Base-by-base conservation (phyloP, 2,113 vertebrate genomes). In the Dermatemys mawii region DNA sequence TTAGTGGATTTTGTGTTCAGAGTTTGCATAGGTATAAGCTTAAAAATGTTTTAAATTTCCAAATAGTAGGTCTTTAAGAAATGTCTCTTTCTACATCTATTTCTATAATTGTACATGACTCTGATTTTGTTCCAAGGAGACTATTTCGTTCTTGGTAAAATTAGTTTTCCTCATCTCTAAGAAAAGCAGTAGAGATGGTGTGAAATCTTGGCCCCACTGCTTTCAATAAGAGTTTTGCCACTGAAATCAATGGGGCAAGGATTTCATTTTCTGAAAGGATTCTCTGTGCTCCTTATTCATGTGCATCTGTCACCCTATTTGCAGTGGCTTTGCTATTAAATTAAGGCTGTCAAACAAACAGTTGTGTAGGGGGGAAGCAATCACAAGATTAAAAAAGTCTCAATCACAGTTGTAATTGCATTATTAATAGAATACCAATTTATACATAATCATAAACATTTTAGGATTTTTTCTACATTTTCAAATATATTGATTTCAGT, bases 71-170 rank as follows among this genome's bases (percentile, higher is more conserved):
- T 32, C 49, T 78, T 78, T 29, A 48, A 38, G 21, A 38, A 87
- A 26, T 32, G 32, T n/a, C 53, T 0, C 0, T 50, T 85, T 41
- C 19, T 41, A 51, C 60, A 26, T 16, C 79, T 75, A 67, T 13
- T 73, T 87, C 63, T 70, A 81, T 78, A 76, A 10, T 49, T 14
- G 41, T 32, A 21, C 38, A 67, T 86, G n/a, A 2, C 60, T 83
- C 49, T 87, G 35, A 41, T 55, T 87, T 84, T 11, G 54, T 9
- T 55, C 8, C 24, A 27, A 8, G 27, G 8, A 55, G 24, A 11
- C 54, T 55, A 10, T 60, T 32, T 53, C 21, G 3, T 60, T 63
- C 21, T 67, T 48, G 44, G 51, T 38, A 50, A 89, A 67, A 44
- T 38, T n/a, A 11, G n/a, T 73, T 73, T 73, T 73, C 38, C 67